Conservation (phyloP, 2,888 invertebrate genomes). For the Acleris holmiana region DNA sequence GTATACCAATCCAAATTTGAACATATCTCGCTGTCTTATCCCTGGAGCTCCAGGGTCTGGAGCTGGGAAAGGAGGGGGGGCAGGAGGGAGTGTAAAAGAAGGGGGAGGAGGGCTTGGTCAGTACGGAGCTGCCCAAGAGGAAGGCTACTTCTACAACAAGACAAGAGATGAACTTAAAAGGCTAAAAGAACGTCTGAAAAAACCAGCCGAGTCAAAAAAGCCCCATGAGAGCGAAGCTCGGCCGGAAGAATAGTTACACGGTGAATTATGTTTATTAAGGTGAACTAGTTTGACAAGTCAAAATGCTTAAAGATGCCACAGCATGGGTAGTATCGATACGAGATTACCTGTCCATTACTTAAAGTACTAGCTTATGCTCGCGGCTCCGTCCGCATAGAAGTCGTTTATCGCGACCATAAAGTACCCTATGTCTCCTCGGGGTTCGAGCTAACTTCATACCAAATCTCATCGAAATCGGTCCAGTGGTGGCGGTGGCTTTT, state of each 20-base stretch:
- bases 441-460: too few species aligned
- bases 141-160: slow-evolving; percentile 65
- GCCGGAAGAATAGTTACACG: background rate
- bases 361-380: too few species aligned
- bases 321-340: too few species aligned
- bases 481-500: too few species aligned
- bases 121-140: slow-evolving; percentile 64
- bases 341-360: too few species aligned
- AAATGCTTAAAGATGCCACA: too few species aligned
- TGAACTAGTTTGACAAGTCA: too few species aligned
- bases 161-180: slow-evolving; percentile 59
- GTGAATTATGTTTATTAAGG: too few species aligned
- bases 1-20: background rate
- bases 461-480: too few species aligned
- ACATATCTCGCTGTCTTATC: background rate
- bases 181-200: slow-evolving; percentile 55
- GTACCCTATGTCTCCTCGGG: too few species aligned
- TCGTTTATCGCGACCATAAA: too few species aligned
- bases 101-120: slow-evolving; percentile 63
- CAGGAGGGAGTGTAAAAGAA: slow-evolving; percentile 61
- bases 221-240: slow-evolving; percentile 30
- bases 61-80: slow-evolving; percentile 63
- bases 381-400: too few species aligned
- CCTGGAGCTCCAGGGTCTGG: slow-evolving; percentile 57
- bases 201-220: slow-evolving; percentile 37